Evolutionary conservation across 2,797 vertebrate species (phyloP), one percentile per base, ranked within the genome.

Genomic region (Neosilurus hyrtlii): DNA sequence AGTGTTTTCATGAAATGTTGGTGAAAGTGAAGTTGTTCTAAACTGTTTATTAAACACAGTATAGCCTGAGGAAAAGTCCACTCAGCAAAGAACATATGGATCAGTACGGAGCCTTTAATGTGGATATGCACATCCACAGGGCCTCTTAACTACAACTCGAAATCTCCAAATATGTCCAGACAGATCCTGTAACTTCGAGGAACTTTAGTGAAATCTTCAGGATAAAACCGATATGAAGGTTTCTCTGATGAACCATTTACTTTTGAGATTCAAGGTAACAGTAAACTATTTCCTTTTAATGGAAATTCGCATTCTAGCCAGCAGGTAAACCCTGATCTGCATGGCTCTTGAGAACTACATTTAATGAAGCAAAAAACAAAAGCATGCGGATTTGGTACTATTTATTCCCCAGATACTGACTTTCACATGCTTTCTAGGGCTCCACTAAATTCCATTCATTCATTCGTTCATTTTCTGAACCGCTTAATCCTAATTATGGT

Each of bases 31-130:
- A 85, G 84, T 86, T 90, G 88, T 89, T 90, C 86, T 88, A 82
- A 86, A 84, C 71, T 88, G 86, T 89, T 91, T 90, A 83, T 72
- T 90, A 90, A 91, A 91, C 89, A 91, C 72, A 54, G 87, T 82
- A 84, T 77, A 86, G 72, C 82, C 84, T n/a, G 43, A 84, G 82
- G 84, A 87, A 85, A 82, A 84, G 82, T 30, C 59, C 73, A 85
- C 84, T 80, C 71, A 82, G 86, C 79, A 85, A 88, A 88, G 56
- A 65, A 80, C 82, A 66, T 83, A 81, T 80, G 73, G 76, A 37
- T 49, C 49, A 83, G 56, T 68, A 81, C 37, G 56, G 77, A 63
- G 35, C 80, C 51, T 43, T 30, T 76, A 83, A 77, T 77, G 52
- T 61, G 68, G 20, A 59, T 30, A n/a, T 43, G 61, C 65, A 85